phyloP scores from a whole-genome alignment of 2,113 vertebrate genomes.

The Numida meleagris region DNA sequence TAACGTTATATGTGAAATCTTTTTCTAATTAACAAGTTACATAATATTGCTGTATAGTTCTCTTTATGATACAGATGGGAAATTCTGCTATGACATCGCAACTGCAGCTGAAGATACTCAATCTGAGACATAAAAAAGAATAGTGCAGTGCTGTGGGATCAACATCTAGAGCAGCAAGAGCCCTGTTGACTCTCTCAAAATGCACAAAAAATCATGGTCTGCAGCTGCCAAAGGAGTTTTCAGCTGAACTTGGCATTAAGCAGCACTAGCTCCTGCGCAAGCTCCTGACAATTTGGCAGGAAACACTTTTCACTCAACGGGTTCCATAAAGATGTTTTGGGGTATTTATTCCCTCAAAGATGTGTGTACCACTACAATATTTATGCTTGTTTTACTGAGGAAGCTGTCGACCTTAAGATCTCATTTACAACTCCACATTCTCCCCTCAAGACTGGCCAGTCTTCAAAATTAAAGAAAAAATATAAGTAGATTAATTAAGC shows the following conservation, averaged over 20 bases:
- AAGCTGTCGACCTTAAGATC: neutral
- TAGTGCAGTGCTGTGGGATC: neutral
- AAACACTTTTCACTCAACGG: neutral
- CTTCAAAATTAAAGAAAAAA: neutral
- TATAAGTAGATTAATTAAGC: neutral
- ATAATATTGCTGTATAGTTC: neutral
- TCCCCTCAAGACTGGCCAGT: neutral
- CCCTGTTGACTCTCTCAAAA: neutral
- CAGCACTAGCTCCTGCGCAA: fast-evolving
- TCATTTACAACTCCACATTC: neutral
- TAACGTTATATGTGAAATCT: neutral
- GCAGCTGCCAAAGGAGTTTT: neutral
- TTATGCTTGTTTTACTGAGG: neutral
- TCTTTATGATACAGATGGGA: neutral
- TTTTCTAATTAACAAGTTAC: neutral
- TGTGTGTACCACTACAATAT: neutral
- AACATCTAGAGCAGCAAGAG: neutral
- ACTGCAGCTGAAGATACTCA: neutral
- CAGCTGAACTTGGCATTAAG: neutral
- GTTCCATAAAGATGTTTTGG: neutral
- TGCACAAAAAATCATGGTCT: neutral
- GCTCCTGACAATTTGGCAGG: neutral
- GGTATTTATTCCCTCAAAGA: neutral
- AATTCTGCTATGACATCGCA: neutral
- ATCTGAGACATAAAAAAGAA: neutral